A percentile compares a stretch with the other conserved stretches of the same genome.
Conservation (phyloP, 64 coral and sea anemone species). For the Montipora sp. region DNA sequence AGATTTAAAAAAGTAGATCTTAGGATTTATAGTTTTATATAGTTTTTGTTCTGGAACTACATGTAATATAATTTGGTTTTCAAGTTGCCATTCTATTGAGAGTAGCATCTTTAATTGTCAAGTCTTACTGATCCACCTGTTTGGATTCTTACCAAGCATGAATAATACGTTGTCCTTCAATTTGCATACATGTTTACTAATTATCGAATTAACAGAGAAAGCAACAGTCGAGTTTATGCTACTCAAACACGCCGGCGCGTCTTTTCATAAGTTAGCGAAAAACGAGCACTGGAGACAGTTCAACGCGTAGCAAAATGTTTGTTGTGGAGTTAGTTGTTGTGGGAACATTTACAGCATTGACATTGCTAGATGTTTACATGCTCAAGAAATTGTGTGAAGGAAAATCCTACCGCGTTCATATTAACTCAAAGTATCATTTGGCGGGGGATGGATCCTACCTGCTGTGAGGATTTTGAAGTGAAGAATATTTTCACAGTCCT, state of each 20-base stretch:
- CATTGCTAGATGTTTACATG: conserved; percentile 56
- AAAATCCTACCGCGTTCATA: conserved; percentile 36
- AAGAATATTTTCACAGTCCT: neutral
- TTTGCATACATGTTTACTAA: neutral
- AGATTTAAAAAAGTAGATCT: no score
- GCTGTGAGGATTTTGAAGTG: neutral
- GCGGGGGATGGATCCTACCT: conserved; percentile 47
- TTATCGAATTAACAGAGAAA: neutral
- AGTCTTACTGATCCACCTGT: neutral
- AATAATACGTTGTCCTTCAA: neutral
- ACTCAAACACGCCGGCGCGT: neutral
- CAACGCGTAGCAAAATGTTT: conserved; percentile 19
- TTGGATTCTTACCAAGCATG: neutral
- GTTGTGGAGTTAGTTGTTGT: conserved; percentile 56
- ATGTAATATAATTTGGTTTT: neutral
- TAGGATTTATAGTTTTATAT: no score
- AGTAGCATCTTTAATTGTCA: neutral
- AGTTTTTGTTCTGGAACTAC: neutral
- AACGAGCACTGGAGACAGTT: neutral
- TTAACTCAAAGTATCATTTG: conserved; percentile 35
- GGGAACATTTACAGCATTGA: conserved; percentile 41
- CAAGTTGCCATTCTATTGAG: neutral
- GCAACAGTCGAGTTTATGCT: neutral
- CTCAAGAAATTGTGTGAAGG: conserved; percentile 61
- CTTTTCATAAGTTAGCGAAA: neutral